phyloP scores from a whole-genome alignment of 1,140 invertebrate species.

The Neomicropteryx cornuta region DNA sequence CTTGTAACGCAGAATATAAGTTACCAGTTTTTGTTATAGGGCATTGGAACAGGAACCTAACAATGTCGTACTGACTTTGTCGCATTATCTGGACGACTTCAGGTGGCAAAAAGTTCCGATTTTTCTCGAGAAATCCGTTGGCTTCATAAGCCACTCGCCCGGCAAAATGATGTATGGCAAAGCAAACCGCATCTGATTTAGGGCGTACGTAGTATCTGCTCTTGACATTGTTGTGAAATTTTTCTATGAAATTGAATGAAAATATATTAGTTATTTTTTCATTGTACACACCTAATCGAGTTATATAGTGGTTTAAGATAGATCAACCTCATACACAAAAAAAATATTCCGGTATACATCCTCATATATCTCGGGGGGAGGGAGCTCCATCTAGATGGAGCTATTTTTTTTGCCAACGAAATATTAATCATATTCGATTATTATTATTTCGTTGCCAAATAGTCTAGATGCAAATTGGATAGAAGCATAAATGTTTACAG shows the following conservation, averaged over 20 bases:
- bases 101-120: slow-evolving; percentile 69
- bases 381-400: too few relatives aligned
- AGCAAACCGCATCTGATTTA: slow-evolving; percentile 62
- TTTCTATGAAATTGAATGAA: slow-evolving; percentile 43
- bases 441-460: too few relatives aligned
- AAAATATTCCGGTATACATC: too few relatives aligned
- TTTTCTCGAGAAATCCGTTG: slow-evolving; percentile 71
- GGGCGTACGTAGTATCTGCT: slow-evolving; percentile 65
- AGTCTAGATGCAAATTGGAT: too few relatives aligned
- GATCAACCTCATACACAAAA: too few relatives aligned
- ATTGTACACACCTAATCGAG: too few relatives aligned
- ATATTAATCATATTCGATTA: too few relatives aligned
- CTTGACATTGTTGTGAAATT: slow-evolving; percentile 72
- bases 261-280: background rate
- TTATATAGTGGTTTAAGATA: too few relatives aligned
- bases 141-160: slow-evolving; percentile 70
- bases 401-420: too few relatives aligned
- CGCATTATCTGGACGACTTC: slow-evolving; percentile 70
- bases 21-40: slow-evolving; percentile 74
- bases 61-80: slow-evolving; percentile 57
- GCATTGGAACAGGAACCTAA: slow-evolving; percentile 68
- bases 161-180: slow-evolving; percentile 66
- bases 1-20: slow-evolving; percentile 49
- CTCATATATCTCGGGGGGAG: too few relatives aligned
- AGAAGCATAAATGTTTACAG: too few relatives aligned